These are phyloP conservation scores for Cerastis rubricosa DNA, from an alignment of 2,888 invertebrate species.

Conservation along the genomic window DNA sequence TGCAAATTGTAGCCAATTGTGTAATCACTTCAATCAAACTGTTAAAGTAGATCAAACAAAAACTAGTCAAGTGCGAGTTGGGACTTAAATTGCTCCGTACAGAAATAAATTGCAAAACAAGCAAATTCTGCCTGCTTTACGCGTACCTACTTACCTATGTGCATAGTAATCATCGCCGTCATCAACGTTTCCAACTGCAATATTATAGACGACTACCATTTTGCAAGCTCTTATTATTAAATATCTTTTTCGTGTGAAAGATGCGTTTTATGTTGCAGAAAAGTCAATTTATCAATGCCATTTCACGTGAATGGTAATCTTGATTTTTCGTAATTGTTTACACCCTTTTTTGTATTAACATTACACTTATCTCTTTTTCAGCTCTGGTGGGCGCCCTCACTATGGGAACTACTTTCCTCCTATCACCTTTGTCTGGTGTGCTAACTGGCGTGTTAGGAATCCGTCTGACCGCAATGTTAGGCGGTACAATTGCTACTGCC, in stretches of 20 bases:
- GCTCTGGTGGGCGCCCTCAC: conserved; percentile 97
- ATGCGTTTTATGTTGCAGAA: neutral
- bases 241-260: neutral
- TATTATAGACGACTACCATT: neutral
- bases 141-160: conserved; percentile 3
- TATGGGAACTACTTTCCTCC: conserved; percentile 96
- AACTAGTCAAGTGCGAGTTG: conserved; percentile 33
- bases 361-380: conserved; percentile 89
- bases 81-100: conserved; percentile 1
- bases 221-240: conserved; percentile 9
- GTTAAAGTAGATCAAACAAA: conserved; percentile 66
- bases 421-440: conserved; percentile 96
- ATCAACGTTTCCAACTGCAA: conserved; percentile 12
- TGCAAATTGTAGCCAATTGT: conserved; percentile 62
- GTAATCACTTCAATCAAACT: conserved; percentile 61
- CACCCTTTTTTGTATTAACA: conserved; percentile 27
- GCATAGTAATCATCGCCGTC: conserved; percentile 10
- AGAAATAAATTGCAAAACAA: conserved; percentile 22
- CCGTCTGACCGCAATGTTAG: conserved; percentile 95
- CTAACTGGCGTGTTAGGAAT: conserved; percentile 97
- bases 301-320: neutral
- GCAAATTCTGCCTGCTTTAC: neutral
- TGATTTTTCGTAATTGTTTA: neutral
- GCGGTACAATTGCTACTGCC: conserved; percentile 94
- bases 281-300: neutral